These are phyloP conservation scores for Oreochromis grahami DNA, from an alignment of 2,797 vertebrate species.

Conservation along the genomic window DNA sequence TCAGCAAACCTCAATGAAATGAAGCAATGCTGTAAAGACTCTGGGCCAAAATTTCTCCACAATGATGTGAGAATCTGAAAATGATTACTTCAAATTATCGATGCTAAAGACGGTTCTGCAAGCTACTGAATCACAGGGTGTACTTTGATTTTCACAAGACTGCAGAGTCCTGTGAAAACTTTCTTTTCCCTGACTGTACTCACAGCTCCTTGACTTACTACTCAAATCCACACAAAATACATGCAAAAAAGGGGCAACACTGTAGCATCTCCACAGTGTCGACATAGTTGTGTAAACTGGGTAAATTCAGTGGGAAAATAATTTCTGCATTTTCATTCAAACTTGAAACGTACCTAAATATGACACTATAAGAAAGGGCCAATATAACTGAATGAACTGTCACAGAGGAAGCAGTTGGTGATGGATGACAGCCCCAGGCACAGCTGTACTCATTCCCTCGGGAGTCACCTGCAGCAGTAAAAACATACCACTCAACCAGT, in stretches of 20 bases:
- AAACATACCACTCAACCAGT: background rate
- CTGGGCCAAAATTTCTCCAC: background rate
- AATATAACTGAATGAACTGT: background rate
- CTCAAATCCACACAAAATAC: background rate
- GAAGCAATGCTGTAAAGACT: background rate
- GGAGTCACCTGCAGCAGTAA: background rate
- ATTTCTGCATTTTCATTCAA: background rate
- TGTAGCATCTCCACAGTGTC: background rate
- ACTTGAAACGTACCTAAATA: background rate
- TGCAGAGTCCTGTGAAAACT: background rate
- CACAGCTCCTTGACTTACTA: background rate
- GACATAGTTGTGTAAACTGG: background rate
- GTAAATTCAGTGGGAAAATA: background rate
- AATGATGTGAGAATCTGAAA: background rate
- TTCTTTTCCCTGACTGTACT: background rate
- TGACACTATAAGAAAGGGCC: background rate
- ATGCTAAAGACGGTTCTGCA: background rate
- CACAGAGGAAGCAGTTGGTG: background rate
- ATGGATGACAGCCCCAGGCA: background rate
- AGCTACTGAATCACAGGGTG: background rate
- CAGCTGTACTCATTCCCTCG: background rate
- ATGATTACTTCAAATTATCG: background rate
- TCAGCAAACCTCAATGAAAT: background rate
- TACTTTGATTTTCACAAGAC: background rate
- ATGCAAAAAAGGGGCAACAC: background rate